A percentile compares a stretch with the other conserved stretches of the same genome.
Conservation (phyloP, 2,113 vertebrate species). For the Stercorarius parasiticus region DNA sequence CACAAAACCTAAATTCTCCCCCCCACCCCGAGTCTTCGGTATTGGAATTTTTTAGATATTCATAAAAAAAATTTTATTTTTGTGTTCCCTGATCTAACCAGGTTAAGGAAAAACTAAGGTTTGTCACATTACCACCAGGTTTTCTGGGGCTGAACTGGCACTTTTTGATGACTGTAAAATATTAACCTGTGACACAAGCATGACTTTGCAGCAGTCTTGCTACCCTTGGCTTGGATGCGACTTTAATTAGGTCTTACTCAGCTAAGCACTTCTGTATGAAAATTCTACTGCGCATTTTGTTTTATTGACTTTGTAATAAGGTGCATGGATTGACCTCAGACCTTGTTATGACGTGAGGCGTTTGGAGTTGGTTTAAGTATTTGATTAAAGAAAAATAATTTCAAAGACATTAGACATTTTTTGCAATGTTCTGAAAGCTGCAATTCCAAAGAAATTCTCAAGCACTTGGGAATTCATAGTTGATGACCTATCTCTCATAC, state of each 20-base stretch:
- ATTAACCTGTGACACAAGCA: background rate
- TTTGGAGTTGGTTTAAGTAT: background rate
- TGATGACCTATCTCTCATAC: background rate
- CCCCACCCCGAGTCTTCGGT: background rate
- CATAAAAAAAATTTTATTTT: background rate
- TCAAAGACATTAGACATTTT: background rate
- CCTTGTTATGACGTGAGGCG: background rate
- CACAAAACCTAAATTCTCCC: background rate
- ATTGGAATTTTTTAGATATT: background rate
- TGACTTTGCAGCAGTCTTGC: background rate
- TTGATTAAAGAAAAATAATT: background rate
- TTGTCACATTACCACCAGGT: background rate
- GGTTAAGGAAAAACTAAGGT: background rate
- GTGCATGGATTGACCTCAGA: background rate
- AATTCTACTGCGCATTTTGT: background rate
- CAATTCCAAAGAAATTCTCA: background rate
- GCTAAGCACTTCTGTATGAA: background rate
- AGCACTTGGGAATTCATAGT: background rate
- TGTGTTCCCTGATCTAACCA: background rate
- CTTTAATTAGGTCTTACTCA: background rate
- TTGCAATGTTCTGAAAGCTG: background rate
- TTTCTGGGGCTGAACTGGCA: background rate
- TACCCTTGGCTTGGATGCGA: background rate
- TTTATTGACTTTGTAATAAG: background rate
- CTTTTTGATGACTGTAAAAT: background rate